Base-by-base conservation (phyloP, 2,113 vertebrate genomes). In the Phylloscopus trochilus region DNA sequence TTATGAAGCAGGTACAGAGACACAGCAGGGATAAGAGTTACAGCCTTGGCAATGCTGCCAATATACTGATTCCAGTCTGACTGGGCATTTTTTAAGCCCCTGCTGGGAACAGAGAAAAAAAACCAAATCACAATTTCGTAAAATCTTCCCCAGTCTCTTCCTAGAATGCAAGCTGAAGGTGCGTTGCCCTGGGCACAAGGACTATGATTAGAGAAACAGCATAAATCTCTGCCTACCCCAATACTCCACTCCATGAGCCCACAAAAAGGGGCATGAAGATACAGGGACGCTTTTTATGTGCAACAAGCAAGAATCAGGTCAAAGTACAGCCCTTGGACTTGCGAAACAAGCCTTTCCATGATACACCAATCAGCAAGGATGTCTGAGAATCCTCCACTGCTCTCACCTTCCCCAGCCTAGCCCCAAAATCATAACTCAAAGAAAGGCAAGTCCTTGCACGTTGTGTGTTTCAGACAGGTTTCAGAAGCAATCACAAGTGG, bases 281-380 rank as follows among this genome's bases (percentile, higher is more conserved):
- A 73, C 20, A 76, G 66, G 55, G 52, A 62, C 5, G 0, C 46
- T 93, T 91, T 90, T 93, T 30, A 79, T 1, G 2, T 79, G 86
- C 70, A 75, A n/a, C 11, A 69, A 56, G 74, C 51, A 87, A 91
- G 83, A 91, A 95, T 52, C 60, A 89, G 95, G 96, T 92, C 95
- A 97, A 96, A 97, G 97, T 96, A 62, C 89, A 95, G 24, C 75
- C n/a, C 77, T 21, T 28, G 2, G 13, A 69, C 58, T 96, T 95
- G 93, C n/a, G 10, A 96, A 97, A 96, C 11, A 12, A 87, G 83
- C 86, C 70, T 33, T 94, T 92, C 93, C 88, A 93, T 2, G 4
- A 90, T 11, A 90, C 81, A 53, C 63, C 92, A 91, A 83, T 91
- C 92, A 89, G 80, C 91, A 89, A 46, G 20, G 79, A 89, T 15